Evolutionary conservation across 2,797 vertebrate genomes (phyloP).

Genomic region (Sebastes cheni): DNA sequence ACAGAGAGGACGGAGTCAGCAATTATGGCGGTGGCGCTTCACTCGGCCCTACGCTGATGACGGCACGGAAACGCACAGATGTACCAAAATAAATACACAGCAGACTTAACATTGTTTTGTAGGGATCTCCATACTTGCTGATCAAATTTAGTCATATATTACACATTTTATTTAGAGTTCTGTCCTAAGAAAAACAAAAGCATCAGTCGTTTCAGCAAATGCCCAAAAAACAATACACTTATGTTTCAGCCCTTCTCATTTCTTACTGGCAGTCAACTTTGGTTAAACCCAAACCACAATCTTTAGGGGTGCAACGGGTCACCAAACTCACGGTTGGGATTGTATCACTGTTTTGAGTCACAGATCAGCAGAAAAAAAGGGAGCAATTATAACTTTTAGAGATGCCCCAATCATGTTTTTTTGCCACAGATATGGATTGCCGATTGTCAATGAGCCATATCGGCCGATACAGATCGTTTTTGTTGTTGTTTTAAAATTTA

Average conservation of each 20-base stretch:
- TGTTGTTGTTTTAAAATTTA: too few relatives aligned
- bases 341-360: too few relatives aligned
- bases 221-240: background rate
- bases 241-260: background rate
- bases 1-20: constrained; percentile 48
- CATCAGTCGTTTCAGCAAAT: background rate
- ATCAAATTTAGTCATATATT: background rate
- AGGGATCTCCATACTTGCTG: background rate
- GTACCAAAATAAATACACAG: background rate
- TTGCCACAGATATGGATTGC: background rate
- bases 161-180: background rate
- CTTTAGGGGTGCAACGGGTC: too few relatives aligned
- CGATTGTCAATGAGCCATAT: too few relatives aligned
- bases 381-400: too few relatives aligned
- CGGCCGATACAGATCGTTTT: too few relatives aligned
- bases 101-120: background rate
- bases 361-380: too few relatives aligned
- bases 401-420: background rate
- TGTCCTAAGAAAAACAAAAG: background rate
- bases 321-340: too few relatives aligned
- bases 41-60: background rate
- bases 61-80: background rate
- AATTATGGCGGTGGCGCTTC: constrained; percentile 22
- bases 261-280: background rate
- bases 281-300: too few relatives aligned